Evolutionary conservation across 2,888 invertebrate species (phyloP).

Genomic region (Seira musarum): DNA sequence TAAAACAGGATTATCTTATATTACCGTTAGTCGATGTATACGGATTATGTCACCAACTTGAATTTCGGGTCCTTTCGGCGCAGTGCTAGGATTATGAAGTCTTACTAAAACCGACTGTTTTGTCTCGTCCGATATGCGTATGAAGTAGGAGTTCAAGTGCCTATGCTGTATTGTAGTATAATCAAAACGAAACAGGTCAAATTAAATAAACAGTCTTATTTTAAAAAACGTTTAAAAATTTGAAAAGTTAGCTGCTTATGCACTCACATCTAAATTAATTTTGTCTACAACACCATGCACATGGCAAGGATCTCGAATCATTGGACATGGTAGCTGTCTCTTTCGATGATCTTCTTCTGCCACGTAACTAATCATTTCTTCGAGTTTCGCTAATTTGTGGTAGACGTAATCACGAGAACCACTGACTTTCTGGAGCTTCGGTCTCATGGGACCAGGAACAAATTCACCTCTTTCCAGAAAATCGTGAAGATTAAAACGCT

Average conservation of each 20-base stretch:
- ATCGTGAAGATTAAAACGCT: not conserved
- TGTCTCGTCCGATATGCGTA: conserved; percentile 50
- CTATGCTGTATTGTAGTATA: conserved; percentile 3
- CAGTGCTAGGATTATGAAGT: conserved; percentile 1
- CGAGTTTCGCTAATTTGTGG: conserved; percentile 28
- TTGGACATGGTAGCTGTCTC: not conserved
- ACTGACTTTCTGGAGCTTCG: conserved; percentile 27
- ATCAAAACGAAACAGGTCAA: not conserved
- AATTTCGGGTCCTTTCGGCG: conserved; percentile 26
- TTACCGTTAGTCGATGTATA: conserved; percentile 48
- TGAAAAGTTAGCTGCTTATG: too few species aligned
- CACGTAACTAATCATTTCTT: not conserved
- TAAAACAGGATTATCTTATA: not conserved
- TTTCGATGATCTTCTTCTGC: conserved; percentile 4
- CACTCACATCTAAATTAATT: too few species aligned
- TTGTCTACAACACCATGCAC: conserved; percentile 39
- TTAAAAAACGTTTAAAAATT: not conserved
- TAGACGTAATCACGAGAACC: conserved; percentile 24
- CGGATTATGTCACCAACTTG: conserved; percentile 48
- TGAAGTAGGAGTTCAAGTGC: conserved; percentile 17
- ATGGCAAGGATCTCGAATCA: conserved; percentile 13
- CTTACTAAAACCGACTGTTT: conserved; percentile 28
- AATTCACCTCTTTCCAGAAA: not conserved
- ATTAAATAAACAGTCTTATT: conserved; percentile 18
- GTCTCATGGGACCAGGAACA: conserved; percentile 40